Evolutionary conservation across 2,113 vertebrate species (phyloP).

Genomic region (Rattus rattus): DNA sequence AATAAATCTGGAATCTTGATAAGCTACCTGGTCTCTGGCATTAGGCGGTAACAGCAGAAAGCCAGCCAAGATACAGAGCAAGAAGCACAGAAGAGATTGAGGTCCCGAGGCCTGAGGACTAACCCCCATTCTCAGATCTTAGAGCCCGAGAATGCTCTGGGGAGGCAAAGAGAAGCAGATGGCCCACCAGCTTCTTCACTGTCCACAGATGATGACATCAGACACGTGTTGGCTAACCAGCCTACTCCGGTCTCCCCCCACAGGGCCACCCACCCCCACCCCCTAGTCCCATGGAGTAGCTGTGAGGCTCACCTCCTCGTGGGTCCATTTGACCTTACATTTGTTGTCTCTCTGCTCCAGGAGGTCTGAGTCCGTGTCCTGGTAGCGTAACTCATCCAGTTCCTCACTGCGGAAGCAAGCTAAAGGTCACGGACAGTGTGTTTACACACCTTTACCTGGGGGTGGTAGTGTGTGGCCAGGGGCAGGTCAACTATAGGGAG

Average conservation of each 20-base stretch:
- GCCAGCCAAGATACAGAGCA: neutral
- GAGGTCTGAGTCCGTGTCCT: conserved; percentile 94
- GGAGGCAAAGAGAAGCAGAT: neutral
- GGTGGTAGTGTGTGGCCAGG: neutral
- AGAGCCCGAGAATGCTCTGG: neutral
- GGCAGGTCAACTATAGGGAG: neutral
- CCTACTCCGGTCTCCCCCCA: rapidly evolving
- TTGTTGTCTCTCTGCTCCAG: conserved; percentile 93
- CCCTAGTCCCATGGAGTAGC: too few species aligned
- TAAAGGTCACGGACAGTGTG: conserved; percentile 1
- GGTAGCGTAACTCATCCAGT: conserved; percentile 91
- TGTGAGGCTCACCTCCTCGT: conserved; percentile 91
- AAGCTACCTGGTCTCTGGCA: neutral
- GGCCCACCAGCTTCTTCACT: neutral
- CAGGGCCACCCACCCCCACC: neutral
- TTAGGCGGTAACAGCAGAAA: neutral
- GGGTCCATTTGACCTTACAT: conserved; percentile 96
- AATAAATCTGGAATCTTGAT: neutral
- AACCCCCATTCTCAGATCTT: neutral
- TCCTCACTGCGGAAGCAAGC: conserved; percentile 89
- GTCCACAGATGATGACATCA: neutral
- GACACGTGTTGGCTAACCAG: neutral
- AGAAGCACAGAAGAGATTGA: neutral
- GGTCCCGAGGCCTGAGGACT: neutral
- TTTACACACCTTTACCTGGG: neutral